Evolutionary conservation across 37 sponge, comb jelly and placozoan genomes (phyloP), one percentile per base, ranked within the genome.

Genomic region (Corticium candelabrum): DNA sequence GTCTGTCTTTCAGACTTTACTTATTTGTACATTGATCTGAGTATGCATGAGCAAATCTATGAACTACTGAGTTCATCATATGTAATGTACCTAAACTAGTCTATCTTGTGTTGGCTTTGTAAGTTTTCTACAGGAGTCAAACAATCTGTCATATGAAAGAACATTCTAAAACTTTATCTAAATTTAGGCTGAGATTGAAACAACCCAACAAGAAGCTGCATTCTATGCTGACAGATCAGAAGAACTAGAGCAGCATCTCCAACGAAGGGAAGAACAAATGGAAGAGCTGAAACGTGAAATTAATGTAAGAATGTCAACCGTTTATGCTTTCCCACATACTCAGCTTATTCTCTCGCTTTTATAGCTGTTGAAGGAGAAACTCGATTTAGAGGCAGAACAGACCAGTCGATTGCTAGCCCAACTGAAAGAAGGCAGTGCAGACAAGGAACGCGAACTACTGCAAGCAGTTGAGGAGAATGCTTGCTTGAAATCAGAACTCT

Each of bases 101-200:
- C n/a, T n/a, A n/a, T n/a, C n/a, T n/a, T n/a, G n/a, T n/a, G n/a
- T n/a, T n/a, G n/a, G n/a, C n/a, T n/a, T n/a, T n/a, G n/a, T n/a
- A n/a, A n/a, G n/a, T n/a, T n/a, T n/a, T n/a, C n/a, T n/a, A n/a
- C n/a, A n/a, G n/a, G n/a, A n/a, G n/a, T n/a, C n/a, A n/a, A n/a
- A n/a, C n/a, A n/a, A n/a, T n/a, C n/a, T n/a, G n/a, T n/a, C n/a
- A n/a, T n/a, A n/a, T n/a, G n/a, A n/a, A n/a, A n/a, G n/a, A n/a
- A n/a, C n/a, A n/a, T n/a, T n/a, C n/a, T n/a, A n/a, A n/a, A n/a
- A n/a, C n/a, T n/a, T 50, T 21, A 11, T 50, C 11, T 50, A 50
- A 31, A 38, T 0, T 21, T 33, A 90, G 90, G 84, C 83, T 84
- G 87, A 92, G 74, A 68, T 86, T 43, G 93, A 92, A 71, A 92